Conservation (phyloP, 2,888 invertebrate species). For the Euclidia mi region DNA sequence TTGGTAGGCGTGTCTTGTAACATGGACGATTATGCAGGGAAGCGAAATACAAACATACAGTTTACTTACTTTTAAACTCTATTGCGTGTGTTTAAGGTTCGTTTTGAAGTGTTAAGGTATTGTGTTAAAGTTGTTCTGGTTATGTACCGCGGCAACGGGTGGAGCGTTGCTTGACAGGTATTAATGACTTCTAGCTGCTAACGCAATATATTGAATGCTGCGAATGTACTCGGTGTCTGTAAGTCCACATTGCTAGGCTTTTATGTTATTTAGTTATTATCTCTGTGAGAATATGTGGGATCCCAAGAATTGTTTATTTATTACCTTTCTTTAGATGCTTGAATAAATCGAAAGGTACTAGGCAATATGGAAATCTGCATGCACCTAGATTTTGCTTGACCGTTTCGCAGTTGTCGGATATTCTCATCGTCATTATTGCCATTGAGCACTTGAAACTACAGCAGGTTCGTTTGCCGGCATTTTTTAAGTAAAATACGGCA, state of each 20-base stretch:
- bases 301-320: too few species aligned
- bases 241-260: constrained; percentile 1
- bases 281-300: too few species aligned
- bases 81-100: constrained; percentile 48
- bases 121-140: constrained; percentile 48
- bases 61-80: constrained; percentile 10
- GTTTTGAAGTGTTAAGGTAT: constrained; percentile 28
- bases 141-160: constrained; percentile 81
- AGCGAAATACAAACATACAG: constrained; percentile 32
- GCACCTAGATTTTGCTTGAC: too few species aligned
- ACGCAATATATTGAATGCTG: constrained; percentile 23
- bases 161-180: constrained; percentile 81
- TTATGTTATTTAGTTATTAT: background rate
- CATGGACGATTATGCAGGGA: constrained; percentile 45
- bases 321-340: too few species aligned
- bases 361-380: too few species aligned
- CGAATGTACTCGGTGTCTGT: constrained; percentile 5
- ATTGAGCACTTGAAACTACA: too few species aligned
- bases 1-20: constrained; percentile 43
- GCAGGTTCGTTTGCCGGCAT: too few species aligned
- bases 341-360: too few species aligned
- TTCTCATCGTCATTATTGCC: too few species aligned
- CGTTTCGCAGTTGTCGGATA: too few species aligned
- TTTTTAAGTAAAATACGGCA: too few species aligned
- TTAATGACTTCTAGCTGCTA: constrained; percentile 76